Conservation (phyloP, 2,113 vertebrate genomes). For the Ceyx margarethae region DNA sequence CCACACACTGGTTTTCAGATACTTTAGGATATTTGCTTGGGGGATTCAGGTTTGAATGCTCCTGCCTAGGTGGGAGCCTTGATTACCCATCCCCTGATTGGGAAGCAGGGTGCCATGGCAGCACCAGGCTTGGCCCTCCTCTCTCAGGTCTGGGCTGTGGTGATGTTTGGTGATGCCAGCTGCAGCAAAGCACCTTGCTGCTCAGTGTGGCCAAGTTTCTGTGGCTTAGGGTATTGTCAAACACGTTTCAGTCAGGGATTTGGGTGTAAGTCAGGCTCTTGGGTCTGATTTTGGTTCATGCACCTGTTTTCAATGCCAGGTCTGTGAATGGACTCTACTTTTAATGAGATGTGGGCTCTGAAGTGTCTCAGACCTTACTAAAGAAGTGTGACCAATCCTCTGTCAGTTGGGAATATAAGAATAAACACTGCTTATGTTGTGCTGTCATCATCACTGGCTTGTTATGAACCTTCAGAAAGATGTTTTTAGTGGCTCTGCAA, state of each 20-base stretch:
- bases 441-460: neutral
- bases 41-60: neutral
- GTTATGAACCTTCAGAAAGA: neutral
- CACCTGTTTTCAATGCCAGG: neutral
- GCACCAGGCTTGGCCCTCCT: neutral
- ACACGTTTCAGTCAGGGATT: neutral
- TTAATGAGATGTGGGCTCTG: neutral
- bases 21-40: neutral
- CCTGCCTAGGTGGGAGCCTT: neutral
- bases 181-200: neutral
- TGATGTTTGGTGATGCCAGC: neutral
- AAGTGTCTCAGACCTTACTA: neutral
- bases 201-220: neutral
- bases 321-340: neutral
- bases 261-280: neutral
- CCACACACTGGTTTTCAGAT: neutral
- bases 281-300: neutral
- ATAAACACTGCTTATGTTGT: neutral
- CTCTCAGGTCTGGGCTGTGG: neutral
- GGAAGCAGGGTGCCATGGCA: neutral
- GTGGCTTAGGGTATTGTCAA: neutral
- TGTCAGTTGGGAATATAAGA: neutral
- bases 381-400: neutral
- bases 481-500: constrained; percentile 3
- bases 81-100: neutral